A percentile compares a stretch with the other conserved stretches of the same genome.
These are phyloP conservation scores for Stenoptilia bipunctidactyla DNA, from an alignment of 2,888 invertebrate species.

Conservation along the genomic window DNA sequence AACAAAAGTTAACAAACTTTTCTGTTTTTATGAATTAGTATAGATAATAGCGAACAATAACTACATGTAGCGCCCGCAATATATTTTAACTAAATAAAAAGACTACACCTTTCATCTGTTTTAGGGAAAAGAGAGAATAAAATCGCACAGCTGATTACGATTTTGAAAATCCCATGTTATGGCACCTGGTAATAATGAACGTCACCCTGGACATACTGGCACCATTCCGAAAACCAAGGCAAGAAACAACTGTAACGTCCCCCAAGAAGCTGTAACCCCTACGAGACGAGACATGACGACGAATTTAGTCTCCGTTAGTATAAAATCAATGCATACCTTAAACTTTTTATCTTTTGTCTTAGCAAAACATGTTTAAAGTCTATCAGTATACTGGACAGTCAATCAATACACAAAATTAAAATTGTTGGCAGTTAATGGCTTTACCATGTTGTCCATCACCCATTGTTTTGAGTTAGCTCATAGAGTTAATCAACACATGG, in stretches of 20 bases:
- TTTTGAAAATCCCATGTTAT: constrained; percentile 30
- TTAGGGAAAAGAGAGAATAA: too few relatives aligned
- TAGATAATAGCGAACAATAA: background rate
- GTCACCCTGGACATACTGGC: constrained; percentile 70
- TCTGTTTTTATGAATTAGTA: background rate
- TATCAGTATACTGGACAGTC: too few relatives aligned
- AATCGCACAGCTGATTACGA: background rate
- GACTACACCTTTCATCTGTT: background rate
- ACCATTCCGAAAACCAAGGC: constrained; percentile 77
- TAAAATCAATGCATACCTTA: too few relatives aligned
- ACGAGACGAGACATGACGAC: constrained; percentile 70
- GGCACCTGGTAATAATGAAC: constrained; percentile 66
- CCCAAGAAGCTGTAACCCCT: constrained; percentile 73
- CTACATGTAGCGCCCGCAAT: background rate
- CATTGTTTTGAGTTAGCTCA: too few relatives aligned
- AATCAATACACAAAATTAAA: too few relatives aligned
- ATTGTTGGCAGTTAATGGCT: too few relatives aligned
- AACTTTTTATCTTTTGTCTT: too few relatives aligned
- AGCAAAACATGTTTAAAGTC: too few relatives aligned
- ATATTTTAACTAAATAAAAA: background rate
- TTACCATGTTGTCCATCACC: too few relatives aligned
- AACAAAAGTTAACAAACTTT: background rate
- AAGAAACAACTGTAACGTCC: constrained; percentile 71
- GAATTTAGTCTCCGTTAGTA: constrained; percentile 59
- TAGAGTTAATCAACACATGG: too few relatives aligned